Evolutionary conservation across 2,888 invertebrate species (phyloP).

Genomic region (Artemia sinica): DNA sequence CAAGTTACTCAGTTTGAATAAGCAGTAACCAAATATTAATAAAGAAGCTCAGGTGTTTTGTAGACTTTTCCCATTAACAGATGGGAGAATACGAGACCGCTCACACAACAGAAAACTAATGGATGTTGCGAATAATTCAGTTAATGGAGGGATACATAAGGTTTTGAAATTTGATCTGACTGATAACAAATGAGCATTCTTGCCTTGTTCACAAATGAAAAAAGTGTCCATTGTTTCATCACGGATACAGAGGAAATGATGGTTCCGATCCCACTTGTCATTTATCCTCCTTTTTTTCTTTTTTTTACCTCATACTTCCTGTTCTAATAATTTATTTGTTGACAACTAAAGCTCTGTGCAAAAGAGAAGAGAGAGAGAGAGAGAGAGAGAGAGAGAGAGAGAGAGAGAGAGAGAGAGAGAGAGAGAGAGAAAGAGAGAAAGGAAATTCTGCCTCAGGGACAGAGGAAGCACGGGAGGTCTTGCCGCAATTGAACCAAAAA

Average conservation of each 20-base stretch:
- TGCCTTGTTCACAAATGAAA: background rate
- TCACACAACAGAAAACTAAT: slow-evolving; percentile 13
- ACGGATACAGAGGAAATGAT: background rate
- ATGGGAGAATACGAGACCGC: slow-evolving; percentile 1
- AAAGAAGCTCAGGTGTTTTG: slow-evolving; percentile 8
- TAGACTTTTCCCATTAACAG: background rate
- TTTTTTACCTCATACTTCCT: too few relatives aligned
- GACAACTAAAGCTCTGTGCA: too few relatives aligned
- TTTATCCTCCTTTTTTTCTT: too few relatives aligned
- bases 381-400: too few relatives aligned
- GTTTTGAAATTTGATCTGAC: slow-evolving; percentile 14
- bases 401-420: too few relatives aligned
- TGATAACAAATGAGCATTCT: background rate
- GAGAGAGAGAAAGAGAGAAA: too few relatives aligned
- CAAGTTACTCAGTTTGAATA: slow-evolving; percentile 4
- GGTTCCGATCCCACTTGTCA: slow-evolving; percentile 3
- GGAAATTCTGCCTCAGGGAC: too few relatives aligned
- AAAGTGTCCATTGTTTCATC: slow-evolving; percentile 5
- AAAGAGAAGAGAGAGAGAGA: too few relatives aligned
- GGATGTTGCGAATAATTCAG: slow-evolving; percentile 13
- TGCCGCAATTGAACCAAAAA: too few relatives aligned
- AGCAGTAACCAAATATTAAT: slow-evolving; percentile 13
- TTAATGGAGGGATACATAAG: slow-evolving; percentile 13
- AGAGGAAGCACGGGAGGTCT: too few relatives aligned
- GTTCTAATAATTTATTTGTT: too few relatives aligned